These are phyloP conservation scores for Cecidostiba fungosa DNA, from an alignment of 2,888 invertebrate species.

Conservation along the genomic window DNA sequence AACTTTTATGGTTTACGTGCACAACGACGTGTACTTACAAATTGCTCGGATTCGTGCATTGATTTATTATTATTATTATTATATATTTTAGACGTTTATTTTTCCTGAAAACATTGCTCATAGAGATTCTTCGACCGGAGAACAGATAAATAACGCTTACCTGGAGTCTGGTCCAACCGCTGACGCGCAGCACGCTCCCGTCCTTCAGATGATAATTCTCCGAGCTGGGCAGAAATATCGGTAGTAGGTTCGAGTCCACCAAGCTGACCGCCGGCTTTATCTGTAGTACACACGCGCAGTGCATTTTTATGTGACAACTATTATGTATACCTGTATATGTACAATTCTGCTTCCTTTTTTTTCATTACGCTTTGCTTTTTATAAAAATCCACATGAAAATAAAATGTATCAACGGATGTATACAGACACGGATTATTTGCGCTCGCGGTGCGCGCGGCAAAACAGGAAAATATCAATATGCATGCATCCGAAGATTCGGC, in stretches of 20 bases:
- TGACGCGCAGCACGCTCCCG: slow-evolving; percentile 65
- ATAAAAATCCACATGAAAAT: slow-evolving; percentile 25
- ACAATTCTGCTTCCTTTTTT: background rate
- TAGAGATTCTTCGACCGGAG: too few relatives aligned
- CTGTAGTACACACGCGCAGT: background rate
- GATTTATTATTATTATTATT: background rate
- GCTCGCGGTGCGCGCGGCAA: too few relatives aligned
- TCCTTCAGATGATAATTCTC: slow-evolving; percentile 60
- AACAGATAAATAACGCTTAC: background rate
- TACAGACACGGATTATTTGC: too few relatives aligned
- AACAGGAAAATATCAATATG: too few relatives aligned
- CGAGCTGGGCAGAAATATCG: slow-evolving; percentile 68
- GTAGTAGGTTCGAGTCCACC: slow-evolving; percentile 27
- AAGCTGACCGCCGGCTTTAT: slow-evolving; percentile 11
- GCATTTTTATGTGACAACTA: slow-evolving; percentile 19
- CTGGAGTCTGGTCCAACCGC: slow-evolving; percentile 66
- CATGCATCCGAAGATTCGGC: too few relatives aligned
- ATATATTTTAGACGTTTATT: too few relatives aligned
- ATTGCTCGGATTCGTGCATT: too few relatives aligned
- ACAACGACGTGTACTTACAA: too few relatives aligned
- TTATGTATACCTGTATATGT: background rate
- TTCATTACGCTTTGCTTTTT: background rate
- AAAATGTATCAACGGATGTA: background rate
- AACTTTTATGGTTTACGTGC: too few relatives aligned
- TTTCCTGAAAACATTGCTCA: too few relatives aligned